A percentile compares a stretch with the other conserved stretches of the same genome.
Evolutionary conservation across 2,113 vertebrate species (phyloP).

Genomic region (Gallinago paraguaiae): DNA sequence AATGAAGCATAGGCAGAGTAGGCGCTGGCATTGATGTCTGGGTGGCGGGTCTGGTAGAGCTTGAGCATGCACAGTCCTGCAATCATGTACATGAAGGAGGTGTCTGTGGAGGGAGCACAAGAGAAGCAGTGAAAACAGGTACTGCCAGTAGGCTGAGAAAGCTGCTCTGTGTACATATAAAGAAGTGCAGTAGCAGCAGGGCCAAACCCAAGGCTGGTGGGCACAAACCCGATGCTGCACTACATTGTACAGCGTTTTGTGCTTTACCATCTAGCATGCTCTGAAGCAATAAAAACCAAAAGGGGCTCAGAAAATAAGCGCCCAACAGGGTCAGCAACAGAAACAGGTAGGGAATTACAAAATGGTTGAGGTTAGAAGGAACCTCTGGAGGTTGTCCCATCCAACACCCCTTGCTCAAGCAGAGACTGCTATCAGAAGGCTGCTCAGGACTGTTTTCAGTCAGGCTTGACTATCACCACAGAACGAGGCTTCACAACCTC

Average conservation of each 20-base stretch:
- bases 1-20: slow-evolving; percentile 83
- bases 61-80: slow-evolving; percentile 85
- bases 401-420: neutral
- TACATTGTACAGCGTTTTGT: neutral
- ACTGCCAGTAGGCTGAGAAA: neutral
- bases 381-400: neutral
- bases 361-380: neutral
- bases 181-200: neutral
- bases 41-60: slow-evolving; percentile 84
- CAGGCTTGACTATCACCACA: neutral
- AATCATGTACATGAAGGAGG: slow-evolving; percentile 86
- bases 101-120: slow-evolving; percentile 69
- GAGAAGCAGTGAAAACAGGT: neutral
- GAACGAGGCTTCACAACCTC: neutral
- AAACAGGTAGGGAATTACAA: neutral
- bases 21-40: slow-evolving; percentile 83
- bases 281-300: neutral
- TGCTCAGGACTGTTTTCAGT: neutral
- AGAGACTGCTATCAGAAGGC: neutral
- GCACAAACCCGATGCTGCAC: neutral
- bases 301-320: neutral
- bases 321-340: neutral
- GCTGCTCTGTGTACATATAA: neutral
- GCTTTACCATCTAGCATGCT: neutral
- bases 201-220: neutral